A percentile compares a stretch with the other conserved stretches of the same genome.
phyloP scores from a whole-genome alignment of 1,140 invertebrate genomes.

The Pissodes strobi region DNA sequence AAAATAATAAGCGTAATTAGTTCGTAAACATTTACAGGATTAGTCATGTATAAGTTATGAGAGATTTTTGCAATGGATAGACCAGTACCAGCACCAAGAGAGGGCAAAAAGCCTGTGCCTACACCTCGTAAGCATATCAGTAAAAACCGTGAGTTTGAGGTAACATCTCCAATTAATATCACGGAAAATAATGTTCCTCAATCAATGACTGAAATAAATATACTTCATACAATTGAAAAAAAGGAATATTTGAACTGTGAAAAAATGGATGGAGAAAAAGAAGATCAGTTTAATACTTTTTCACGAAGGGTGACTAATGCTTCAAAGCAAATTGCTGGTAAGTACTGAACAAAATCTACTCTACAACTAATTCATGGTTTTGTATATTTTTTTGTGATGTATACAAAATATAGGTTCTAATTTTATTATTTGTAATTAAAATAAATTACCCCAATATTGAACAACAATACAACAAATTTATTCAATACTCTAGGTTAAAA shows the following conservation, averaged over 20 bases:
- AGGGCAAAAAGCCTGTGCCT: conserved; percentile 30
- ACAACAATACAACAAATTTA: no score
- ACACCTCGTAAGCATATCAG: conserved; percentile 17
- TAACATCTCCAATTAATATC: neutral
- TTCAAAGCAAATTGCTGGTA: conserved; percentile 33
- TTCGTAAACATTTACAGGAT: neutral
- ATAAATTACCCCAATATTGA: no score
- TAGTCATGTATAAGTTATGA: conserved; percentile 5
- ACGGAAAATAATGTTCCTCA: neutral
- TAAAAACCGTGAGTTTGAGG: neutral
- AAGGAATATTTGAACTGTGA: neutral
- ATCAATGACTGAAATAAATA: neutral
- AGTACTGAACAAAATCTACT: no score
- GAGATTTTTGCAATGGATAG: conserved; percentile 18
- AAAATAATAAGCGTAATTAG: neutral
- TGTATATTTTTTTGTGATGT: no score
- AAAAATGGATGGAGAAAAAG: neutral
- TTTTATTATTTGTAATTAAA: no score
- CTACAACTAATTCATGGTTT: no score
- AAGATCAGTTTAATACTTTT: conserved; percentile 26
- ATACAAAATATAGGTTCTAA: no score
- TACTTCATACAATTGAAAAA: neutral
- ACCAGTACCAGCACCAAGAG: conserved; percentile 34
- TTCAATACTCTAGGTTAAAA: no score
- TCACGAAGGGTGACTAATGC: conserved; percentile 24